Base-by-base conservation (phyloP, 2,888 invertebrate genomes). In the Leucophenga montana region DNA sequence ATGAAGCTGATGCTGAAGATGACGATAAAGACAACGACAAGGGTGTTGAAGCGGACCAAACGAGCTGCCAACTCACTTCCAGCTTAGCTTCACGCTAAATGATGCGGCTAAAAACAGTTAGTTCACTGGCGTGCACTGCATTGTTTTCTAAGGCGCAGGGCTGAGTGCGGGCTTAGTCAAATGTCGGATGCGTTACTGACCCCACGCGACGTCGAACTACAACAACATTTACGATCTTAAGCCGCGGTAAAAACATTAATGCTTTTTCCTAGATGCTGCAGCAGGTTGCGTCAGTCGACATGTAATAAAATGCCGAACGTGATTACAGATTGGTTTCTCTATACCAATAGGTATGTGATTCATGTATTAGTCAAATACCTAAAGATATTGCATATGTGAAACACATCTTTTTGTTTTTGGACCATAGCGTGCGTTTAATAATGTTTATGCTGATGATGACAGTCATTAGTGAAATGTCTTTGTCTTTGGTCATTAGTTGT, bases 401-500 rank as follows among this genome's bases (percentile, higher is more conserved):
- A 44, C 14, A n/a, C 46, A 22, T 64, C 20, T 64, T 22, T 11
- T n/a, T 13, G 27, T 46, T 64, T 22, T 11, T n/a, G 20, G 27
- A 22, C 48, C 62, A 64, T 64, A 8, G 39, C 48, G 44, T 8
- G 39, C 39, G 9, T 61, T 20, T 48, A n/a, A 22, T 16, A 14
- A 9, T 33, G 8, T 22, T 6, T 14, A 14, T 59, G n/a, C n/a
- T 16, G 14, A 18, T 62, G 18, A 62, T 48, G 27, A 46, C 20
- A 22, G 33, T 64, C 62, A 22, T 48, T 64, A 48, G 62, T 62
- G 14, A 11, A 11, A 39, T 39, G 39, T 46, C 46, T 33, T 44
- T 13, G 39, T 64, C 46, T 64, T 48, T 48, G 62, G 27, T 27
- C 46, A 39, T 64, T 46, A 64, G 46, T 22, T 64, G 13, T 46